A percentile compares a stretch with the other conserved stretches of the same genome.
These are phyloP conservation scores for Megalops cyprinoides DNA, from an alignment of 2,797 vertebrate species.

Conservation along the genomic window DNA sequence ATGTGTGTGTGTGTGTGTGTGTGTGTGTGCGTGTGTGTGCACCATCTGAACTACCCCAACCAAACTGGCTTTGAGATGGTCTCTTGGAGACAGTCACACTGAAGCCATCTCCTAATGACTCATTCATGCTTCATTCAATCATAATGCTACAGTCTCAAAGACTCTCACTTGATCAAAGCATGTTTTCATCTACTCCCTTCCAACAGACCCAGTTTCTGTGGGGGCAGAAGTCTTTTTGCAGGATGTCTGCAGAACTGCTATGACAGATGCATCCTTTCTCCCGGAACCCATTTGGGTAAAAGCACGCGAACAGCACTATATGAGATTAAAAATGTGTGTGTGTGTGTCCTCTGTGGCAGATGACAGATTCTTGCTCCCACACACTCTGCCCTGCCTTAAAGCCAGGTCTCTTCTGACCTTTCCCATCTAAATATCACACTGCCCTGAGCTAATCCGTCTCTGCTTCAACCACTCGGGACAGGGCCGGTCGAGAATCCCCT, in stretches of 20 bases:
- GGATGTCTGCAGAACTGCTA: too few relatives aligned
- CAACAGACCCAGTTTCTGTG: neutral
- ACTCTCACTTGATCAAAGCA: neutral
- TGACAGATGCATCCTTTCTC: too few relatives aligned
- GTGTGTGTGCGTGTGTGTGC: neutral
- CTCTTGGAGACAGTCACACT: neutral
- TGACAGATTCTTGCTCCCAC: neutral
- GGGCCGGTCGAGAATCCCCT: neutral
- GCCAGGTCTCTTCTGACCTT: neutral
- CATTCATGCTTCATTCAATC: neutral
- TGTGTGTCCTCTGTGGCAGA: neutral
- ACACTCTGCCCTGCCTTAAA: neutral
- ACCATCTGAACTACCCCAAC: neutral
- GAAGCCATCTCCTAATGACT: neutral
- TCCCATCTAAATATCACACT: conserved; percentile 15
- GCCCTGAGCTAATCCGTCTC: neutral
- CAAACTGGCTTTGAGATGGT: too few relatives aligned
- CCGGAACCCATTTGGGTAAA: neutral
- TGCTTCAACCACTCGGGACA: neutral
- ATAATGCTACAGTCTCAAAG: neutral
- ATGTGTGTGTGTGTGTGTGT: neutral
- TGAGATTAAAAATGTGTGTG: neutral
- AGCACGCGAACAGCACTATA: conserved; percentile 1
- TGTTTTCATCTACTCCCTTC: neutral
- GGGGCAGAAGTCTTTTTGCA: too few relatives aligned